Evolutionary conservation across 2,888 invertebrate genomes (phyloP).

Genomic region (Drosophila anomalipes): DNA sequence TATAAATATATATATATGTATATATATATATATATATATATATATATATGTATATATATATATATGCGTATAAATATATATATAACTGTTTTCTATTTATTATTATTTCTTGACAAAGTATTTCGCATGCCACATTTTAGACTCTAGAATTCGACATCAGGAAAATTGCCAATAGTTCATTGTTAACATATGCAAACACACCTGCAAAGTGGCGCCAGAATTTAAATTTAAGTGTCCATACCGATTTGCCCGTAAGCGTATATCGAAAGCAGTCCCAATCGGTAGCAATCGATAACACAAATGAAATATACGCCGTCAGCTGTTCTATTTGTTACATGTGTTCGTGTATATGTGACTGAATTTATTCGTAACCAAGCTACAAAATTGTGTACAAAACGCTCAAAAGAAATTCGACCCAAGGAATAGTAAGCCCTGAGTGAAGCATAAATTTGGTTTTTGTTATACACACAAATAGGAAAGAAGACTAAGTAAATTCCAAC

Average conservation of each 20-base stretch:
- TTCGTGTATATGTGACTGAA: constrained; percentile 52
- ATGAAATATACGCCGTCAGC: constrained; percentile 43
- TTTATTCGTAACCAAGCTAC: constrained; percentile 57
- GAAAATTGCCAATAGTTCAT: not conserved
- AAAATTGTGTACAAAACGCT: constrained; percentile 8
- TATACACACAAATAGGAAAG: not conserved
- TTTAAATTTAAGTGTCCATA: not conserved
- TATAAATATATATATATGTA: not conserved
- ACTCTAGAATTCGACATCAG: not conserved
- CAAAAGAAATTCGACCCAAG: not conserved
- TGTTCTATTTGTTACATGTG: constrained; percentile 54
- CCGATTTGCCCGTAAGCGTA: constrained; percentile 2
- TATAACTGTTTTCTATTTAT: not conserved
- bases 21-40: too few species aligned
- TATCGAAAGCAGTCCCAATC: constrained; percentile 3
- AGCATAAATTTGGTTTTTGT: constrained; percentile 10
- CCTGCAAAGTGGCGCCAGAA: constrained; percentile 10
- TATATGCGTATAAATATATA: not conserved
- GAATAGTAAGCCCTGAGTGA: not conserved
- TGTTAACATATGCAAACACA: not conserved
- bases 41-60: too few species aligned
- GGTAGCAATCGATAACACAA: constrained; percentile 30
- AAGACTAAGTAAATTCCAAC: constrained; percentile 7
- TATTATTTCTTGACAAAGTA: not conserved
- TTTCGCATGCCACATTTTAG: not conserved